Percentiles rank a stretch among this genome's conserved stretches.
phyloP scores from a whole-genome alignment of 2,888 invertebrate genomes.

The Hypsopygia costalis region DNA sequence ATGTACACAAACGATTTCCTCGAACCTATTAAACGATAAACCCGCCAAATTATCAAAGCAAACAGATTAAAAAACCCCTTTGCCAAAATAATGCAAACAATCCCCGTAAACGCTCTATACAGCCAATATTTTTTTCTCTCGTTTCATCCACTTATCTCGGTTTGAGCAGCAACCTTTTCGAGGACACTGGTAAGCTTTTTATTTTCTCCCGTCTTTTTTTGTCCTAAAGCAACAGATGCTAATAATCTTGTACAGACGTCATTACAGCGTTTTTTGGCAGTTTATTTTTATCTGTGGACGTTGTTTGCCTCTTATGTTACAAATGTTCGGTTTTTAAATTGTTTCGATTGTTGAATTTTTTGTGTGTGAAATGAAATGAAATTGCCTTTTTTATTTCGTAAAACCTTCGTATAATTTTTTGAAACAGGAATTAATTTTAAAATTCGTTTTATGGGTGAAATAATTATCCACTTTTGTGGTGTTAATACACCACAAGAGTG shows the following conservation, averaged over 20 bases:
- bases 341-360: background rate
- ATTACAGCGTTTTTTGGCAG: background rate
- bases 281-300: background rate
- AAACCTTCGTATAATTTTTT: no score
- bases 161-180: slow-evolving; percentile 6
- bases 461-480: no score
- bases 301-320: background rate
- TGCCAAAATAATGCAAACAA: slow-evolving; percentile 13
- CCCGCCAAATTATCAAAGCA: slow-evolving; percentile 14
- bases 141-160: slow-evolving; percentile 10
- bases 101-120: slow-evolving; percentile 6
- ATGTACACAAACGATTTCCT: background rate
- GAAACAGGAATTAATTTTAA: no score
- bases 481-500: no score
- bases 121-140: slow-evolving; percentile 6
- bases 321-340: background rate
- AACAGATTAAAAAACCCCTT: slow-evolving; percentile 22
- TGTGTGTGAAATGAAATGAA: no score
- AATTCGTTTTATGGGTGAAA: no score
- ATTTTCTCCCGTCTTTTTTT: background rate
- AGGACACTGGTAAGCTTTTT: slow-evolving; percentile 1
- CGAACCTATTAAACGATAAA: slow-evolving; percentile 11
- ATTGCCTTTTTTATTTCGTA: no score
- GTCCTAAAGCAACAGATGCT: slow-evolving; percentile 6
- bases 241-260: slow-evolving; percentile 1